Evolutionary conservation across 2,888 invertebrate species (phyloP).

Genomic region (Eilema caniola): DNA sequence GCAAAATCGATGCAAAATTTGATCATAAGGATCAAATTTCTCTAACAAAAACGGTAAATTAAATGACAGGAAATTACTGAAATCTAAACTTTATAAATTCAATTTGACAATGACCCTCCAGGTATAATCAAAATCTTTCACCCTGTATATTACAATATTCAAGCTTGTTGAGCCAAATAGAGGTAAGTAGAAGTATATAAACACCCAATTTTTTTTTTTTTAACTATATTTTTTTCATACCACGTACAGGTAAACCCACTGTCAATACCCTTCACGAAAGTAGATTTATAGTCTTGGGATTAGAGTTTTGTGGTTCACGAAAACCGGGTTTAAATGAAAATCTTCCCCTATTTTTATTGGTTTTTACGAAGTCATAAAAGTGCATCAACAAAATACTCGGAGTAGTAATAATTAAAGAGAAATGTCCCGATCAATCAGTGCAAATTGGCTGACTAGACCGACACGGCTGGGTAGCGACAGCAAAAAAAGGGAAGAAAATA

Average conservation of each 20-base stretch:
- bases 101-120: too few relatives aligned
- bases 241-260: neutral
- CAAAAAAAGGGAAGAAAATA: constrained; percentile 15
- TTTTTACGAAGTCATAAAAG: neutral
- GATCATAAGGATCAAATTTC: too few relatives aligned
- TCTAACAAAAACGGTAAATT: too few relatives aligned
- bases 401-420: constrained; percentile 32
- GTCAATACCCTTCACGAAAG: neutral
- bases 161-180: neutral
- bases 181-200: neutral
- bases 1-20: too few relatives aligned
- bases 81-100: too few relatives aligned
- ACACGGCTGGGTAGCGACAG: constrained; percentile 24
- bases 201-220: neutral
- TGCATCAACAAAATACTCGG: neutral
- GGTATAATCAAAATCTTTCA: too few relatives aligned
- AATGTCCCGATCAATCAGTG: constrained; percentile 43
- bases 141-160: too few relatives aligned
- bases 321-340: neutral
- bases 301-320: neutral
- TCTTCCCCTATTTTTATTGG: neutral
- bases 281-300: neutral
- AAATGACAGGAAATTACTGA: too few relatives aligned
- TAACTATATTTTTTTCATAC: neutral
- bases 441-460: constrained; percentile 41